These are phyloP conservation scores for Glomeris maerens DNA, from an alignment of 1,140 invertebrate genomes.

Conservation along the genomic window DNA sequence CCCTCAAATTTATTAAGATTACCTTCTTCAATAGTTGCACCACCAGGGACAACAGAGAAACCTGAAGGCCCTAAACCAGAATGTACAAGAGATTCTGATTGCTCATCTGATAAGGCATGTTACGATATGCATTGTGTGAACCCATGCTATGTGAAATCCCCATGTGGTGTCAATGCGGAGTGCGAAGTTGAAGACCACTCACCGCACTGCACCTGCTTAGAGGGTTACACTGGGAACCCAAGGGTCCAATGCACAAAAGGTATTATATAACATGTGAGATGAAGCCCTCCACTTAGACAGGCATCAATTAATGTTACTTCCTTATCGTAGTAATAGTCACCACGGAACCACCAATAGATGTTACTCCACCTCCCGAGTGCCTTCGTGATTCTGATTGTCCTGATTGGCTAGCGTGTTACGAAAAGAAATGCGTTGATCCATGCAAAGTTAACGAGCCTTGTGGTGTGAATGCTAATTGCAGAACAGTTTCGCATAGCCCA, in stretches of 20 bases:
- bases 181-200: constrained; percentile 62
- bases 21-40: no score
- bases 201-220: constrained; percentile 63
- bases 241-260: constrained; percentile 53
- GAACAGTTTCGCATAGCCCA: no score
- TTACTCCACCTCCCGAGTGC: constrained; percentile 44
- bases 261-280: no score
- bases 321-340: no score
- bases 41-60: no score
- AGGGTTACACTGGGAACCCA: constrained; percentile 67
- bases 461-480: no score
- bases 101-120: constrained; percentile 56
- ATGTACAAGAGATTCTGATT: constrained; percentile 49
- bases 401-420: constrained; percentile 76
- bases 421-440: no score
- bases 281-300: no score
- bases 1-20: no score
- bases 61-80: background rate
- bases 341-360: no score
- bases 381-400: constrained; percentile 77
- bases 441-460: no score
- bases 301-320: no score
- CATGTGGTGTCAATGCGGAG: constrained; percentile 58
- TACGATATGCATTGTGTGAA: constrained; percentile 60
- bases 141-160: constrained; percentile 44